Evolutionary conservation across 2,888 invertebrate species (phyloP).

Genomic region (Clistopyga incitator): DNA sequence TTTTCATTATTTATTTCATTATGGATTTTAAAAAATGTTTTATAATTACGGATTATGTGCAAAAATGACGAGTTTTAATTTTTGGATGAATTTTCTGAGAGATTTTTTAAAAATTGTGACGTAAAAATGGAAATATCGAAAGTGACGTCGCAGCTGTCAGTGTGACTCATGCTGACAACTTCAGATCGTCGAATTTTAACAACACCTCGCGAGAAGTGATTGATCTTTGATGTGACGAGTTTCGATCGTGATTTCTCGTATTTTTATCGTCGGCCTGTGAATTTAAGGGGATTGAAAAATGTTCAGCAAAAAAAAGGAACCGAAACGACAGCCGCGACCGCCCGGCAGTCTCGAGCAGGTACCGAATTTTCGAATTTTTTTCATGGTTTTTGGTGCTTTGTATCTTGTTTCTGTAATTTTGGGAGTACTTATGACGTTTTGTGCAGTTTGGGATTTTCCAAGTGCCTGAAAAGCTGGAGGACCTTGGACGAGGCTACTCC

Average conservation of each 20-base stretch:
- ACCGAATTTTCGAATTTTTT: constrained; percentile 16
- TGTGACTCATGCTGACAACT: constrained; percentile 60
- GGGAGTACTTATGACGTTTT: constrained; percentile 22
- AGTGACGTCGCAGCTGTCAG: constrained; percentile 59
- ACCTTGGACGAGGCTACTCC: constrained; percentile 82
- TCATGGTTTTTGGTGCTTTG: not conserved
- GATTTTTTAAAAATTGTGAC: not conserved
- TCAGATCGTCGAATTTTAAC: constrained; percentile 40
- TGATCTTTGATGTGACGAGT: not conserved
- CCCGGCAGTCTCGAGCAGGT: constrained; percentile 80
- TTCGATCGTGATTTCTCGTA: constrained; percentile 7
- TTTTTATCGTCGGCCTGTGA: not conserved
- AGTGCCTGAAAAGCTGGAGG: constrained; percentile 88
- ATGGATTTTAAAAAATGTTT: no score
- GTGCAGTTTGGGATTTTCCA: constrained; percentile 91
- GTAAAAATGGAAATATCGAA: constrained; percentile 12
- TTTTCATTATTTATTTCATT: no score
- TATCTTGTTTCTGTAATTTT: constrained; percentile 1
- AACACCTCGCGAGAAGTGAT: constrained; percentile 20
- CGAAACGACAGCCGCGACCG: constrained; percentile 74
- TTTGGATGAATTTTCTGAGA: not conserved
- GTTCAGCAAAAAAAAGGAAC: constrained; percentile 80
- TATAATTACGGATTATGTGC: not conserved
- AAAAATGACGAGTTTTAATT: not conserved
- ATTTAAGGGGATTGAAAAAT: constrained; percentile 65